Base-by-base conservation (phyloP, 2,888 invertebrate species). In the Andrena chrysosceles region DNA sequence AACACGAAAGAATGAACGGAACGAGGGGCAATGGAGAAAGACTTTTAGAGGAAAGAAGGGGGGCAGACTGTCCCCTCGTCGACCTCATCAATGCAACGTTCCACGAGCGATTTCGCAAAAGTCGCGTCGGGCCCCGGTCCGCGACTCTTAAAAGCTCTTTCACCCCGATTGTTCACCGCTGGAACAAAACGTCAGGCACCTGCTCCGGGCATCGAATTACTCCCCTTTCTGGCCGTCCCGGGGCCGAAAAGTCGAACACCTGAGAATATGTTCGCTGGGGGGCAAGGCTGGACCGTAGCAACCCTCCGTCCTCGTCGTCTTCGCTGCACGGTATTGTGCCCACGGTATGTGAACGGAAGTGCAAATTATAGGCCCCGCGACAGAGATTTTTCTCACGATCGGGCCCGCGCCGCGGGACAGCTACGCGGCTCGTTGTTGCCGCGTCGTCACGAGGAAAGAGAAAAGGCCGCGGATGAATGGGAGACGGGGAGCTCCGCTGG, bases 271-370 rank as follows among this genome's bases (percentile, higher is more conserved):
- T 90, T 89, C 89, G 89, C 92, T 90, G 91, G 91, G 91, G 91
- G 67, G 56, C 42, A 16, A 64, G 42, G 33, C 70, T 48, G 73
- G 54, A 69, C 63, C 64, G 29, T 60, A 35, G 59, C 73, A 62
- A 69, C 54, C 75, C 52, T 52, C 56, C 49, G 31, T 48, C 62
- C 64, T 23, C 56, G 56, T 56, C 63, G 72, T 68, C 76, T 56
- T 59, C 75, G 63, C 42, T 48, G 23, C 70, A 67, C 73, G 77
- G 67, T 83, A 89, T 89, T 90, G 89, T 89, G 76, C 73, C 49
- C 52, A 67, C 69, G 68, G 60, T 86, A 86, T 92, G 91, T 91
- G 92, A 93, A 93, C 93, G 93, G 93, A 93, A 93, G 93, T 93
- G 90, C 91, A 93, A 93, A 93, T 93, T 93, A 93, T 86, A 91